Conservation (phyloP, 2,113 vertebrate species). For the Hemibates koningsi region DNA sequence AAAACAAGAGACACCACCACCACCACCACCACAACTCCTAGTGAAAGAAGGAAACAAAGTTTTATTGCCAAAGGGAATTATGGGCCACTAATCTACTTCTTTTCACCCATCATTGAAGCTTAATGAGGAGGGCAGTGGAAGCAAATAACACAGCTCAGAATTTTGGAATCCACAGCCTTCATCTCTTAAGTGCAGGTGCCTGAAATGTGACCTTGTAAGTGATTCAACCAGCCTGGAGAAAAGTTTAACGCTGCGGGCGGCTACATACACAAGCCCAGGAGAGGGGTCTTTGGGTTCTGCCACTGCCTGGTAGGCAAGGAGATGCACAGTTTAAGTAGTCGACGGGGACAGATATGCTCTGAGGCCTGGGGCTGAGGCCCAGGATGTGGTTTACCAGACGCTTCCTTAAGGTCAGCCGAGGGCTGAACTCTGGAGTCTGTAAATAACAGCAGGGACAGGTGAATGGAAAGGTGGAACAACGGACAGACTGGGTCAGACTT, state of each 20-base stretch:
- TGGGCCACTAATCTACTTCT: background rate
- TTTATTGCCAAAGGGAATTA: background rate
- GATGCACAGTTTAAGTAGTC: conserved; percentile 79
- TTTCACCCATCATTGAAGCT: conserved; percentile 15
- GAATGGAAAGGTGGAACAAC: conserved; percentile 16
- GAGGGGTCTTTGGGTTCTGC: conserved; percentile 84
- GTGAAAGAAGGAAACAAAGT: background rate
- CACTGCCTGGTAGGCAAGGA: conserved; percentile 65
- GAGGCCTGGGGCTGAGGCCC: conserved; percentile 81
- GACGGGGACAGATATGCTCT: conserved; percentile 81
- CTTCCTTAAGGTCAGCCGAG: conserved; percentile 86
- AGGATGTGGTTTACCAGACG: conserved; percentile 95
- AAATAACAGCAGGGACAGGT: conserved; percentile 53
- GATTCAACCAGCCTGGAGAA: conserved; percentile 30
- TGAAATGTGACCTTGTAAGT: background rate
- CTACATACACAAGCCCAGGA: conserved; percentile 97
- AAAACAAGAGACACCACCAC: background rate
- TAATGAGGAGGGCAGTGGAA: background rate
- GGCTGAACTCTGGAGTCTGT: conserved; percentile 74
- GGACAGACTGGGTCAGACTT: background rate
- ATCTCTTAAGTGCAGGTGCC: background rate
- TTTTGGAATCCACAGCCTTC: conserved; percentile 1
- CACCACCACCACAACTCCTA: conserved; percentile 1
- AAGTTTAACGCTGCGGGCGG: background rate
- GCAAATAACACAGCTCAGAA: conserved; percentile 29